phyloP scores from a whole-genome alignment of 2,797 vertebrate genomes.

The Scleropages formosus region DNA sequence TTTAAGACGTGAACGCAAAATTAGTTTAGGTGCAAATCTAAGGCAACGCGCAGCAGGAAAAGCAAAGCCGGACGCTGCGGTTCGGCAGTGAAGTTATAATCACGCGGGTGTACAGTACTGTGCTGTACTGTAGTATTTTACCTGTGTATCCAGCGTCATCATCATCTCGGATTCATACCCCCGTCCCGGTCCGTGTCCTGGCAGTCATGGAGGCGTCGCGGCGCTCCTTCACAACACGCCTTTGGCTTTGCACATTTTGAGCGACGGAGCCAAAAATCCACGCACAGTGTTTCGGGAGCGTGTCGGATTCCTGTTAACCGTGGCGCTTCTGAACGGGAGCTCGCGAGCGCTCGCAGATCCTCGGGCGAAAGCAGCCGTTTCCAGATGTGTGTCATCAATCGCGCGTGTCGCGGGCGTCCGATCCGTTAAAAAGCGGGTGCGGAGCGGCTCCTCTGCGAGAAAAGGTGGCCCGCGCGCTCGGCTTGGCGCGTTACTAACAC shows the following conservation, averaged over 20 bases:
- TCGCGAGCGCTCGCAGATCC: slow-evolving; percentile 11
- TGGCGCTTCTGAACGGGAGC: slow-evolving; percentile 22
- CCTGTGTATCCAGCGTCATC: slow-evolving; percentile 62
- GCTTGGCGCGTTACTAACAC: slow-evolving; percentile 12
- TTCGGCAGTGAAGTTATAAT: no score
- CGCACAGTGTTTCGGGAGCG: slow-evolving; percentile 33
- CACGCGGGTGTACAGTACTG: neutral
- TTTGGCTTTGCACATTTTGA: slow-evolving; percentile 33
- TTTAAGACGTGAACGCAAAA: neutral
- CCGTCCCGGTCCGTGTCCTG: slow-evolving; percentile 33
- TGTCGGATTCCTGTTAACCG: slow-evolving; percentile 30
- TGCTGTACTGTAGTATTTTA: slow-evolving; percentile 26
- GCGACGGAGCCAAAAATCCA: slow-evolving; percentile 32
- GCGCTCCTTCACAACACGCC: slow-evolving; percentile 21
- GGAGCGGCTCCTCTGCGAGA: neutral
- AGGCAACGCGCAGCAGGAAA: no score
- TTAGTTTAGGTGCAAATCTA: no score
- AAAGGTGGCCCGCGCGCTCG: slow-evolving; percentile 8
- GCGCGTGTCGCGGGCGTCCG: slow-evolving; percentile 27
- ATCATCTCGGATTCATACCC: slow-evolving; percentile 51
- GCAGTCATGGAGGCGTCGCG: slow-evolving; percentile 29
- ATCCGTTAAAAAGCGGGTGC: slow-evolving; percentile 1
- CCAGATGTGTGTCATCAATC: slow-evolving; percentile 36
- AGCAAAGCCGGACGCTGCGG: no score
- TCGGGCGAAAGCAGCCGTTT: slow-evolving; percentile 17